A percentile compares a stretch with the other conserved stretches of the same genome.
Conservation (phyloP, 2,888 invertebrate genomes). For the Sinotaia quadrata region DNA sequence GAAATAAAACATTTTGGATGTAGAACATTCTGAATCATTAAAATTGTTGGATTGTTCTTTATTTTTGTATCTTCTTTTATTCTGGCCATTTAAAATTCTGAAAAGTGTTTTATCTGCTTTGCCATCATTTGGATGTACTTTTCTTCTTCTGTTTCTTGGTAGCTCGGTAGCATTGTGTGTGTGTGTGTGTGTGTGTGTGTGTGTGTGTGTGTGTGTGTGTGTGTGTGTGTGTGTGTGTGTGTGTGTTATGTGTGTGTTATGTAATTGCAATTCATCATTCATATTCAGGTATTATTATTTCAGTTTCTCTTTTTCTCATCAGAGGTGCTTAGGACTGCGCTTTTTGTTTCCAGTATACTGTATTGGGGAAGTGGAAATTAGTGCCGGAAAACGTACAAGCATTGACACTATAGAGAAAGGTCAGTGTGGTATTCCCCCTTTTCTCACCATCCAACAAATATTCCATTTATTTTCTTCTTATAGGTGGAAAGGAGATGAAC, state of each 20-base stretch:
- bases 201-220: background rate
- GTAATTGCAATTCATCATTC: background rate
- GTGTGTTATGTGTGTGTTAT: background rate
- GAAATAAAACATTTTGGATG: too few relatives aligned
- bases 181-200: background rate
- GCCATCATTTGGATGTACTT: background rate
- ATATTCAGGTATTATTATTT: conserved; percentile 7
- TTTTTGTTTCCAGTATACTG: conserved; percentile 74
- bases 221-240: background rate
- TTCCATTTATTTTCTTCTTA: too few relatives aligned
- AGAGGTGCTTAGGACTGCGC: conserved; percentile 72
- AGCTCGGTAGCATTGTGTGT: background rate
- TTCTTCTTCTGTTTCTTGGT: background rate
- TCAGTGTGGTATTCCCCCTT: too few relatives aligned
- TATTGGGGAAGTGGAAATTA: conserved; percentile 73
- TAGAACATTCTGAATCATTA: too few relatives aligned
- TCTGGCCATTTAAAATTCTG: too few relatives aligned
- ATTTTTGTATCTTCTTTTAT: too few relatives aligned
- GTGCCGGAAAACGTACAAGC: conserved; percentile 66
- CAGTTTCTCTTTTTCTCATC: conserved; percentile 27
- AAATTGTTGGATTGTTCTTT: too few relatives aligned
- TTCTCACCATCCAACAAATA: too few relatives aligned
- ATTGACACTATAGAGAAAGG: conserved; percentile 69
- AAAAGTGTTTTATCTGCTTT: too few relatives aligned
- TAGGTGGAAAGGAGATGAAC: too few relatives aligned